Conservation (phyloP, 2,888 invertebrate genomes). For the Dryococelus australis region DNA sequence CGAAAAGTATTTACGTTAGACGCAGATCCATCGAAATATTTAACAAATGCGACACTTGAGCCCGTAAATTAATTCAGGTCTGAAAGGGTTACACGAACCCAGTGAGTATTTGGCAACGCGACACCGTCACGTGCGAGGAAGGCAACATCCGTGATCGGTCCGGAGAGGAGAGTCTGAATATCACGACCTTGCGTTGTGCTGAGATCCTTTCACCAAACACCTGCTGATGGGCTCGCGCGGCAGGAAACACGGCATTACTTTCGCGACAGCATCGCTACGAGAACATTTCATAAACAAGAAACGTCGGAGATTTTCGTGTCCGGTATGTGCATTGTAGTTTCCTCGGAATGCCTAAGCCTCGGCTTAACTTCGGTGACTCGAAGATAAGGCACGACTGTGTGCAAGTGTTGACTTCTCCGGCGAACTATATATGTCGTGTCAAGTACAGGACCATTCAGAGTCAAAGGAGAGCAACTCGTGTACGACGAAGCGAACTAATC, state of each 20-base stretch:
- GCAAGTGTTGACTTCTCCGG: not conserved
- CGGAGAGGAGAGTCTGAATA: not conserved
- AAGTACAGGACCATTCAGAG: not conserved
- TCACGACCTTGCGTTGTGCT: not conserved
- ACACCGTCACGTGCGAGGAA: not conserved
- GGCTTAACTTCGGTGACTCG: not conserved
- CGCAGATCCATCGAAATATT: too few relatives aligned
- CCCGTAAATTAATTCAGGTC: too few relatives aligned
- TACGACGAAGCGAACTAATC: constrained; percentile 1
- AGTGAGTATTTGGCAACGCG: too few relatives aligned
- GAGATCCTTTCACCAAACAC: constrained; percentile 8
- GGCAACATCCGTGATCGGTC: not conserved
- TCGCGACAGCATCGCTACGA: too few relatives aligned
- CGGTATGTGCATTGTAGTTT: not conserved
- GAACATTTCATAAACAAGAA: too few relatives aligned
- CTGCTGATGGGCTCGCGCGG: not conserved
- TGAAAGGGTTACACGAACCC: too few relatives aligned
- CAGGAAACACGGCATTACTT: not conserved
- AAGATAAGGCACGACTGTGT: not conserved
- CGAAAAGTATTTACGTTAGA: too few relatives aligned
- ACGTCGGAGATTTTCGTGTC: not conserved
- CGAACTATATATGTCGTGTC: not conserved
- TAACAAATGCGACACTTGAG: too few relatives aligned
- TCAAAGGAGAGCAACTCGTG: not conserved
- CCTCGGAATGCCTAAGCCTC: not conserved